phyloP scores from a whole-genome alignment of 2,113 vertebrate species.

The Sebastes schlegelii region DNA sequence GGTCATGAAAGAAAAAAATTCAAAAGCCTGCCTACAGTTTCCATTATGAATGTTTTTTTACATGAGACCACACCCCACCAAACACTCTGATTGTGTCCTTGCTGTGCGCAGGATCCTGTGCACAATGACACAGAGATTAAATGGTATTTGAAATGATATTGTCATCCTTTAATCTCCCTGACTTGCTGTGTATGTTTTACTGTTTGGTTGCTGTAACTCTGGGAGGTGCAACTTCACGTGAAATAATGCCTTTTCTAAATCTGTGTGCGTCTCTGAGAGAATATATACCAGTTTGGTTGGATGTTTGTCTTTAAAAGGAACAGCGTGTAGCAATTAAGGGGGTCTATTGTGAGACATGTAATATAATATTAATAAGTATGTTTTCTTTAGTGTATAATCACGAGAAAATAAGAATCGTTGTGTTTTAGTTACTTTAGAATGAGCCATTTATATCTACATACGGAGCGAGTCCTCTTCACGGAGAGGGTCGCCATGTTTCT shows the following conservation, averaged over 20 bases:
- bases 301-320: neutral
- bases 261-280: neutral
- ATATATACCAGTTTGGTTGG: neutral
- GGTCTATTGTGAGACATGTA: too few relatives aligned
- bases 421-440: too few relatives aligned
- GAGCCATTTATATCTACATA: too few relatives aligned
- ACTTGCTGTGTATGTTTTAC: neutral
- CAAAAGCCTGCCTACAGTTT: neutral
- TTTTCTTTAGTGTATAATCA: too few relatives aligned
- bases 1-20: conserved; percentile 7
- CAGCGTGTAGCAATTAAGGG: too few relatives aligned
- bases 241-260: neutral
- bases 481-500: too few relatives aligned
- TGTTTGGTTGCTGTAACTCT: neutral
- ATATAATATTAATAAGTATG: too few relatives aligned
- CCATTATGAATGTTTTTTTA: conserved; percentile 3
- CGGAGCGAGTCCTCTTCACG: too few relatives aligned
- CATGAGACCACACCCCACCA: conserved; percentile 16
- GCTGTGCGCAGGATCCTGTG: neutral
- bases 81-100: too few relatives aligned
- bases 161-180: neutral
- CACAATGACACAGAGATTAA: conserved; percentile 1
- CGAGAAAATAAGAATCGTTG: too few relatives aligned
- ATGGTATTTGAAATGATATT: neutral
- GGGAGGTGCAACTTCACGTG: neutral